A percentile compares a stretch with the other conserved stretches of the same genome.
Evolutionary conservation across 2,797 vertebrate genomes (phyloP).

Genomic region (Lagodon rhomboides): DNA sequence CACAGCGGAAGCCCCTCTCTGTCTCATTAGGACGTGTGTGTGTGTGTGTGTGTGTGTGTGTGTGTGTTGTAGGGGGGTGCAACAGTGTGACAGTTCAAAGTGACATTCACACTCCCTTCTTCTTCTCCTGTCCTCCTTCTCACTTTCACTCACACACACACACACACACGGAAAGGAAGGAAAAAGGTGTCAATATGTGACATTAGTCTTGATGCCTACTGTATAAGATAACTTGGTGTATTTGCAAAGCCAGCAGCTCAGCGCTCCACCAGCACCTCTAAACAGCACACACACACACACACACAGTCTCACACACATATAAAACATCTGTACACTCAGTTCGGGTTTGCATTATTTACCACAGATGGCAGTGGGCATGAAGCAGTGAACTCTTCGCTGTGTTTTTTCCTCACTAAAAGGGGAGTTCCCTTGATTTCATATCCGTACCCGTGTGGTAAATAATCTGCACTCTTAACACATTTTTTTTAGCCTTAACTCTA

Average conservation of each 20-base stretch:
- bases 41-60: constrained; percentile 50
- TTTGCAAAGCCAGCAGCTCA: constrained; percentile 53
- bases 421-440: background rate
- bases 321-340: background rate
- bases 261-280: background rate
- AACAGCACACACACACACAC: constrained; percentile 15
- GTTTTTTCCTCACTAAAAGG: constrained; percentile 5
- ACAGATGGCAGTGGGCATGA: background rate
- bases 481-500: constrained; percentile 50
- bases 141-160: constrained; percentile 52
- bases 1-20: constrained; percentile 87
- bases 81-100: constrained; percentile 90
- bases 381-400: background rate
- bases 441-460: constrained; percentile 23
- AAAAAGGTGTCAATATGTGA: constrained; percentile 91
- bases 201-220: constrained; percentile 89
- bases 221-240: constrained; percentile 67
- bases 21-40: constrained; percentile 89
- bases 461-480: constrained; percentile 33
- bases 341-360: constrained; percentile 3
- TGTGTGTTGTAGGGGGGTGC: constrained; percentile 56
- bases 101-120: constrained; percentile 89
- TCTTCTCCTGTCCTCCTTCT: constrained; percentile 70
- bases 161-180: constrained; percentile 53
- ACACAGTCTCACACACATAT: background rate